phyloP scores from a whole-genome alignment of 2,797 vertebrate species.

The Dryobates pubescens region DNA sequence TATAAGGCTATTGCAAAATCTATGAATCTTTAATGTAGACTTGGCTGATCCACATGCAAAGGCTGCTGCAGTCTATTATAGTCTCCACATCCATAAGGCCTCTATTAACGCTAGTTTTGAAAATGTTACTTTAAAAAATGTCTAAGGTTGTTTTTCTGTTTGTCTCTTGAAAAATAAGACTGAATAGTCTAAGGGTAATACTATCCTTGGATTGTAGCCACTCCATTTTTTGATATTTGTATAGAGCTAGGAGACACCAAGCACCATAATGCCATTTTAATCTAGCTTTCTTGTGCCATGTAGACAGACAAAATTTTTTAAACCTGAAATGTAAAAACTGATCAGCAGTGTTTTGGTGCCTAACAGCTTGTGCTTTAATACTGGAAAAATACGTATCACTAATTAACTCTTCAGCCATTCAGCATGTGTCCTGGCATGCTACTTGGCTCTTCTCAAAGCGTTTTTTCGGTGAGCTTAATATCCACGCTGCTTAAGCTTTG shows the following conservation, averaged over 20 bases:
- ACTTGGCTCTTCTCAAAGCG: not conserved
- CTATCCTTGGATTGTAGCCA: not conserved
- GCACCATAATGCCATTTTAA: not conserved
- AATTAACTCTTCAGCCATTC: not conserved
- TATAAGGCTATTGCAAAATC: constrained; percentile 1
- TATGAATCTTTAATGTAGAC: not conserved
- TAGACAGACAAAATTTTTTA: not conserved
- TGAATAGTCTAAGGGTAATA: not conserved
- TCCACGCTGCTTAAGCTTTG: not conserved
- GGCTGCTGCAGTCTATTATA: not conserved
- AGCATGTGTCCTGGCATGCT: not conserved
- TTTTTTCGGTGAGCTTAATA: not conserved
- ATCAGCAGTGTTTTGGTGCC: not conserved
- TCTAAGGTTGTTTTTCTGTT: not conserved
- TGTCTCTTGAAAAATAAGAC: not conserved
- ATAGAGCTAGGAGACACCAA: not conserved
- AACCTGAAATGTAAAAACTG: not conserved
- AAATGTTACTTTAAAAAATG: not conserved
- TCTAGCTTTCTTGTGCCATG: not conserved
- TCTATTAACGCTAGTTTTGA: not conserved
- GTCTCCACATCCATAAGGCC: not conserved
- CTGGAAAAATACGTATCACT: not conserved
- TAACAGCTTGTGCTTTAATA: not conserved
- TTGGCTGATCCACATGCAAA: not conserved
- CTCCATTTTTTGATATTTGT: not conserved